Percentiles rank a stretch among this genome's conserved stretches.
phyloP scores from a whole-genome alignment of 2,888 invertebrate genomes.

The Diarsia mendica region DNA sequence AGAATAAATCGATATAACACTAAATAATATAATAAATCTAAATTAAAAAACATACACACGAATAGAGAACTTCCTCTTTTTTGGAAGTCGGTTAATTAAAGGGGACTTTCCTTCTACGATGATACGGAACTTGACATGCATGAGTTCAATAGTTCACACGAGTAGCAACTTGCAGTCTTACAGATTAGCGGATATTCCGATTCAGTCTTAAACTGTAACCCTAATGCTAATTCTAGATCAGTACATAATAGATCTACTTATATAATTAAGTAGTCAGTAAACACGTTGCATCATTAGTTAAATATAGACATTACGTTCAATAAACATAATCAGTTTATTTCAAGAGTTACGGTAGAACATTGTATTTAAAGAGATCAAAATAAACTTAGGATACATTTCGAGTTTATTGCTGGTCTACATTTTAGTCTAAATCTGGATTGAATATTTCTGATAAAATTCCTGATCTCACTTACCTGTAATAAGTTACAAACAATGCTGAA shows the following conservation, averaged over 20 bases:
- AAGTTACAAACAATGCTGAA: background rate
- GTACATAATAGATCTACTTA: constrained; percentile 34
- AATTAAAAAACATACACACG: no score
- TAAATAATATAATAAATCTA: no score
- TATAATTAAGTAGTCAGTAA: constrained; percentile 32
- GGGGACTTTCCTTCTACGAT: no score
- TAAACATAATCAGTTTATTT: constrained; percentile 47
- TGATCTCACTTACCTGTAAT: background rate
- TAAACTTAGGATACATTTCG: constrained; percentile 41
- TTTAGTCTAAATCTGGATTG: constrained; percentile 16
- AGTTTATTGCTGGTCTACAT: constrained; percentile 34
- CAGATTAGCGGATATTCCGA: no score
- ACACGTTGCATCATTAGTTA: constrained; percentile 57
- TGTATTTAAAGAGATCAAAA: constrained; percentile 45
- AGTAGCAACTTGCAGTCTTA: background rate
- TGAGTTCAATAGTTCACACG: background rate
- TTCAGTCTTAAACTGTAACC: background rate
- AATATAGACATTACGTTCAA: constrained; percentile 60
- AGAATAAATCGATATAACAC: no score
- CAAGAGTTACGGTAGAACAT: constrained; percentile 42
- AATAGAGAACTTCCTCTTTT: no score
- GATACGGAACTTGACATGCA: no score
- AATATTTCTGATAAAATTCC: constrained; percentile 6
- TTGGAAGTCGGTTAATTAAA: no score
- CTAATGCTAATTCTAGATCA: constrained; percentile 29